Percentiles rank a stretch among this genome's conserved stretches.
Conservation (phyloP, 2,888 invertebrate species). For the Cancer borealis region DNA sequence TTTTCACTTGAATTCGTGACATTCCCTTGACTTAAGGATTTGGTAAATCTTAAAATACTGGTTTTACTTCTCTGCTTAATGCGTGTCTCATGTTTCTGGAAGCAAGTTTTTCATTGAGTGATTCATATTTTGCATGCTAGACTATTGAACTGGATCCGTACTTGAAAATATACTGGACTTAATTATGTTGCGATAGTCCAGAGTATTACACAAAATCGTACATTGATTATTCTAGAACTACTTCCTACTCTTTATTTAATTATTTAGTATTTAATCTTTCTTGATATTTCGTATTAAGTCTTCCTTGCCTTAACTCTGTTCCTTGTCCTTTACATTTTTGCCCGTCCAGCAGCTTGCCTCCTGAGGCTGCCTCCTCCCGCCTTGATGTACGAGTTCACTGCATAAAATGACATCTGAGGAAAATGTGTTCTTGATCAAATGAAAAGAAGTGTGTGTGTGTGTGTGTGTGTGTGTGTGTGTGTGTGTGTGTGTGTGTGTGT, state of each 20-base stretch:
- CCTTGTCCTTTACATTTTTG: neutral
- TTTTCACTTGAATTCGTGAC: neutral
- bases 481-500: too few relatives aligned
- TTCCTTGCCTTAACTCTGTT: too few relatives aligned
- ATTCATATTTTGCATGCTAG: neutral
- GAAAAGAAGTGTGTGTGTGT: too few relatives aligned
- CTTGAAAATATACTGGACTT: neutral
- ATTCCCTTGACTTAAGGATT: neutral
- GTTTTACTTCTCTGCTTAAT: neutral
- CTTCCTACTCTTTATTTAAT: neutral
- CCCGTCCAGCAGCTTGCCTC: neutral
- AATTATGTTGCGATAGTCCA: neutral
- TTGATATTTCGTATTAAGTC: too few relatives aligned
- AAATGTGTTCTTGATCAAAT: too few relatives aligned
- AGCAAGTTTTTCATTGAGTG: neutral
- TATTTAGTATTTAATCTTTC: neutral
- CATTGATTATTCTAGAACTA: neutral
- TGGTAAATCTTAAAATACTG: neutral
- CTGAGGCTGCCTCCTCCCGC: neutral
- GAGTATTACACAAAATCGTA: neutral
- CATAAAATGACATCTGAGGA: too few relatives aligned
- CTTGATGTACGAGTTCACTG: neutral
- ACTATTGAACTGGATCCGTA: neutral
- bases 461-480: too few relatives aligned
- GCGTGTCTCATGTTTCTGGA: neutral